phyloP scores from a whole-genome alignment of 2,797 vertebrate genomes.

The Tadarida brasiliensis region DNA sequence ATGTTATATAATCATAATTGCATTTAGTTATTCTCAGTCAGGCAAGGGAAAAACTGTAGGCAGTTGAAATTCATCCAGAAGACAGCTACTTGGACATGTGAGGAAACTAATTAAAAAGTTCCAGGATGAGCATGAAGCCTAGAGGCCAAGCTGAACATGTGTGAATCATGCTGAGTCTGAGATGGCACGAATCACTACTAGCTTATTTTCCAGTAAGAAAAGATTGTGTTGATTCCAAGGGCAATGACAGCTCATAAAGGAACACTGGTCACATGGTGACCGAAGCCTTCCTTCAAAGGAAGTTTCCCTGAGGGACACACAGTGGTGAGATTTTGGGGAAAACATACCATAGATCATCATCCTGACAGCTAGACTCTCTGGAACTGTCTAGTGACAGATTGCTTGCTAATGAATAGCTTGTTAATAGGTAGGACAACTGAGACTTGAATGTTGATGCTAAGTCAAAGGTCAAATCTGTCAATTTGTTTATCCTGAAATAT shows the following conservation, averaged over 20 bases:
- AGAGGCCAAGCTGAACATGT: slow-evolving; percentile 9
- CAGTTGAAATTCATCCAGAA: slow-evolving; percentile 53
- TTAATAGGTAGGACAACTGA: slow-evolving; percentile 82
- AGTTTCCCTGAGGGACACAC: slow-evolving; percentile 62
- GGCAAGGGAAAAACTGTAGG: not conserved
- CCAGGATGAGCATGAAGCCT: not conserved
- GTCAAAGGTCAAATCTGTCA: slow-evolving; percentile 78
- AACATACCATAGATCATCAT: slow-evolving; percentile 74
- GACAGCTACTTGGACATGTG: slow-evolving; percentile 56
- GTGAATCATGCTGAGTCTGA: slow-evolving; percentile 57
- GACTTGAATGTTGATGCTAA: slow-evolving; percentile 71
- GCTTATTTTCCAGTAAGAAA: slow-evolving; percentile 37
- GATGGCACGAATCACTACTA: not conserved
- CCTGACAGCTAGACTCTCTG: slow-evolving; percentile 78
- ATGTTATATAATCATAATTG: slow-evolving; percentile 13
- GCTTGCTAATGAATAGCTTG: slow-evolving; percentile 80
- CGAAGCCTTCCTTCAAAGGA: slow-evolving; percentile 39
- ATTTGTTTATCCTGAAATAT: slow-evolving; percentile 59
- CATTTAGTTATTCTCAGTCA: not conserved
- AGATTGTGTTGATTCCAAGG: slow-evolving; percentile 41
- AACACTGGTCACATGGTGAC: not conserved
- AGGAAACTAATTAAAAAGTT: slow-evolving; percentile 76
- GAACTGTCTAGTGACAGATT: slow-evolving; percentile 82
- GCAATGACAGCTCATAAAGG: not conserved
- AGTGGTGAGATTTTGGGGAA: slow-evolving; percentile 54